phyloP scores from a whole-genome alignment of 1,140 invertebrate species.

The Phthorimaea operculella region DNA sequence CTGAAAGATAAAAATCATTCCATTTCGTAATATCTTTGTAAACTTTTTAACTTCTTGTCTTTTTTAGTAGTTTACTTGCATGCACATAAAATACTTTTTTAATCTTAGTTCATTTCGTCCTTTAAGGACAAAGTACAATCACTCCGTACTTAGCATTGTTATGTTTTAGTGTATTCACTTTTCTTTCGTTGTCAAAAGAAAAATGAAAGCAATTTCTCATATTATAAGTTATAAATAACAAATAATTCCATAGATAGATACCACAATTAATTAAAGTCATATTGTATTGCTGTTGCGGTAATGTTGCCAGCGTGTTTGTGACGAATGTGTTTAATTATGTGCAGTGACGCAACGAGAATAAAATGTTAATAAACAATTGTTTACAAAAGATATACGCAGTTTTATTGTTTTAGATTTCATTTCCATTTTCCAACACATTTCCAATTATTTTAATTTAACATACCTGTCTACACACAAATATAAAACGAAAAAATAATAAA shows the following conservation, averaged over 20 bases:
- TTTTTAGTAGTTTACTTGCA: slow-evolving; percentile 23
- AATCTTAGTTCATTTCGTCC: slow-evolving; percentile 21
- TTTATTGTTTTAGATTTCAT: slow-evolving; percentile 40
- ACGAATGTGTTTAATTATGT: slow-evolving; percentile 59
- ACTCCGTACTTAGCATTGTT: slow-evolving; percentile 28
- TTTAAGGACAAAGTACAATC: slow-evolving; percentile 39
- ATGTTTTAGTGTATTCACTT: slow-evolving; percentile 64
- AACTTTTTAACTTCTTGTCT: slow-evolving; percentile 34
- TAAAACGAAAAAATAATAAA: too few relatives aligned
- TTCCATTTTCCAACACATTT: too few relatives aligned
- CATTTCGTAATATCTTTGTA: slow-evolving; percentile 48
- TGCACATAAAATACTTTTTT: neutral
- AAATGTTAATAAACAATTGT: slow-evolving; percentile 69
- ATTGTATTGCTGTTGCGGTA: slow-evolving; percentile 46
- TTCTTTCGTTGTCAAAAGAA: slow-evolving; percentile 51
- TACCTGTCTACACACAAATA: too few relatives aligned
- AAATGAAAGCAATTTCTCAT: slow-evolving; percentile 54
- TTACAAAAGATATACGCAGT: slow-evolving; percentile 62
- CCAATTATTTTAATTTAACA: too few relatives aligned
- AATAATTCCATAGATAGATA: slow-evolving; percentile 59
- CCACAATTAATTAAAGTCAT: slow-evolving; percentile 58
- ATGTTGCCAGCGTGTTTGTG: slow-evolving; percentile 54
- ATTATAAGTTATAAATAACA: slow-evolving; percentile 34
- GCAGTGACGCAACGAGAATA: slow-evolving; percentile 60
- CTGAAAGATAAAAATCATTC: slow-evolving; percentile 63